These are phyloP conservation scores for Oscheius myriophilus DNA, from an alignment of 2,888 invertebrate species.

Conservation along the genomic window DNA sequence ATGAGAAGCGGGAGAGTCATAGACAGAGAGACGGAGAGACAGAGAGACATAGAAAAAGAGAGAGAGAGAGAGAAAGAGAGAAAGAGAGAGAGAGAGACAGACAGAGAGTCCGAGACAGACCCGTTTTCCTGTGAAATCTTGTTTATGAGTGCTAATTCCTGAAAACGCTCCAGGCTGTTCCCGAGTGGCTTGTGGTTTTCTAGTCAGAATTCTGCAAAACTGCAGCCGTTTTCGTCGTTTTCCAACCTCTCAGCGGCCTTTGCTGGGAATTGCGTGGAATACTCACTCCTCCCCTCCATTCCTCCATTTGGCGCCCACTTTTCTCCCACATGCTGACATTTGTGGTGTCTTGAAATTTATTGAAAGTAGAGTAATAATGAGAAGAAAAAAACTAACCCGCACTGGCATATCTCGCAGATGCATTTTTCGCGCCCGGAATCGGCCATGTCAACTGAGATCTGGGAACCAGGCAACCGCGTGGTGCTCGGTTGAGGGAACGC, in stretches of 20 bases:
- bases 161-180: conserved; percentile 36
- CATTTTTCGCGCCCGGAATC: conserved; percentile 38
- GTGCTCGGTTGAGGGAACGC: background rate
- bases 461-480: too few species aligned
- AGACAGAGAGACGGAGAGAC: too few species aligned
- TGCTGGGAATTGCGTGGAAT: conserved; percentile 40
- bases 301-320: conserved; percentile 46
- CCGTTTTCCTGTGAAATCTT: conserved; percentile 38
- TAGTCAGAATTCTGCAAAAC: background rate
- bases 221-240: background rate
- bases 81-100: too few species aligned
- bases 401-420: conserved; percentile 54
- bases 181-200: background rate
- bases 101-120: too few species aligned
- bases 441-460: conserved; percentile 2
- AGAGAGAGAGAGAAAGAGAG: too few species aligned
- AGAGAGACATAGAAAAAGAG: too few species aligned
- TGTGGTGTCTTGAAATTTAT: conserved; percentile 39
- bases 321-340: conserved; percentile 52
- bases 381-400: conserved; percentile 38
- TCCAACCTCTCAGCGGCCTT: conserved; percentile 38
- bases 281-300: conserved; percentile 48
- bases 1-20: too few species aligned
- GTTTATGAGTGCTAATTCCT: conserved; percentile 40
- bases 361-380: background rate